phyloP scores from a whole-genome alignment of 1,140 invertebrate species.

The Diplogasteroides magnus region DNA sequence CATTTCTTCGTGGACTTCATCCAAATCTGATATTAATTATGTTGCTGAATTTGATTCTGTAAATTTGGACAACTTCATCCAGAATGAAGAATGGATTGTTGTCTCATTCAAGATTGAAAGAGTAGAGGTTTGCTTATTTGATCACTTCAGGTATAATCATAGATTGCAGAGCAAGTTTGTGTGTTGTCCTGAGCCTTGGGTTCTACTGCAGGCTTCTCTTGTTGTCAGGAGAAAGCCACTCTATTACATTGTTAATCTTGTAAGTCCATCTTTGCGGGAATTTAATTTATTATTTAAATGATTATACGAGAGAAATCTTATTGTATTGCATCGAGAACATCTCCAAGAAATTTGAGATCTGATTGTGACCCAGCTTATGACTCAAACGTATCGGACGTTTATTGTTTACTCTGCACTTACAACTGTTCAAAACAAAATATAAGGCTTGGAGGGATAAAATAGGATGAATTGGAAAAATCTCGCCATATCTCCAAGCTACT shows the following conservation, averaged over 20 bases:
- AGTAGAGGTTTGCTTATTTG: conserved; percentile 31
- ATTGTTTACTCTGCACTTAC: no score
- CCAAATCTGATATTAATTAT: conserved; percentile 51
- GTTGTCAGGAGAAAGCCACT: conserved; percentile 49
- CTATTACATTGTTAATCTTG: conserved; percentile 48
- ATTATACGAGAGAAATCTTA: no score
- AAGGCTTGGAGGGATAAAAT: no score
- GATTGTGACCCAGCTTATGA: no score
- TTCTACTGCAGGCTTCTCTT: conserved; percentile 47
- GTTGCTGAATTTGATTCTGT: conserved; percentile 46
- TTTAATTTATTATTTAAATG: no score
- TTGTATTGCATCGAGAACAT: no score
- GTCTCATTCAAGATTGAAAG: conserved; percentile 48
- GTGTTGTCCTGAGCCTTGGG: conserved; percentile 53
- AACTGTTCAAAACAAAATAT: no score
- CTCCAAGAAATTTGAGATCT: no score
- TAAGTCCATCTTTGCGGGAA: not conserved
- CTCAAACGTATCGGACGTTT: no score
- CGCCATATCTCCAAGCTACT: no score
- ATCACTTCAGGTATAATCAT: not conserved
- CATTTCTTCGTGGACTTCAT: conserved; percentile 53
- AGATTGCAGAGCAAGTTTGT: conserved; percentile 45
- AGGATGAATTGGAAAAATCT: no score
- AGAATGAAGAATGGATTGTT: conserved; percentile 55
- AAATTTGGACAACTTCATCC: conserved; percentile 54